Evolutionary conservation across 2,113 vertebrate species (phyloP), one percentile per base, ranked within the genome.

Genomic region (Otocyon megalotis): DNA sequence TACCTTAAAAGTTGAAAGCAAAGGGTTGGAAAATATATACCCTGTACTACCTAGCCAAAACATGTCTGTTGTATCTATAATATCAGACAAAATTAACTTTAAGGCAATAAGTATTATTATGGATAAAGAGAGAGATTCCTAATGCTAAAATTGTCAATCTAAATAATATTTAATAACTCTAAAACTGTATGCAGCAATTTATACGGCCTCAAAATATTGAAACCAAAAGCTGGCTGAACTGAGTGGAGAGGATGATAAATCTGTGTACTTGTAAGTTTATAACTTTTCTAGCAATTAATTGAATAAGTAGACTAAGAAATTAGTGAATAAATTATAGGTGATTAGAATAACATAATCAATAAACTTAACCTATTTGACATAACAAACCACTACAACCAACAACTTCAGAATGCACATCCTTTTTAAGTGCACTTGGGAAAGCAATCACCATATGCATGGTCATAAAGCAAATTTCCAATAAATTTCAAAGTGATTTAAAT

Each of bases 401-500:
- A 88, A 77, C 14, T 83, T 82, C 24, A 76, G n/a, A 72, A 53
- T n/a, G 54, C 35, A 48, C 54, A 32, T 91, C 28, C 20, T 58
- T 82, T 80, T 62, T 74, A 87, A 56, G 5, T 53, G 12, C 30
- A 53, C 26, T 3, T 32, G 24, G 11, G 2, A 53, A 63, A 65
- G 53, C 58, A 65, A 50, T 50, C 63, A 50, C 26, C 69, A 50
- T 15, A 50, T 28, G 35, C 35, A 60, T 20, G 10, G 15, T 32
- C 81, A 91, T 77, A 60, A 77, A 60, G 71, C 22, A 95, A 85
- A 20, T 79, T 37, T 90, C 22, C 17, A 79, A 13, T 3, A 50
- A 77, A 86, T 86, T 85, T 71, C 71, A 79, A 79, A 86, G 37
- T 63, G 71, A 86, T 92, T 43, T 58, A 32, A 63, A 80, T 80